Evolutionary conservation across 1,140 invertebrate species (phyloP).

Genomic region (Tetragonula clypearis): DNA sequence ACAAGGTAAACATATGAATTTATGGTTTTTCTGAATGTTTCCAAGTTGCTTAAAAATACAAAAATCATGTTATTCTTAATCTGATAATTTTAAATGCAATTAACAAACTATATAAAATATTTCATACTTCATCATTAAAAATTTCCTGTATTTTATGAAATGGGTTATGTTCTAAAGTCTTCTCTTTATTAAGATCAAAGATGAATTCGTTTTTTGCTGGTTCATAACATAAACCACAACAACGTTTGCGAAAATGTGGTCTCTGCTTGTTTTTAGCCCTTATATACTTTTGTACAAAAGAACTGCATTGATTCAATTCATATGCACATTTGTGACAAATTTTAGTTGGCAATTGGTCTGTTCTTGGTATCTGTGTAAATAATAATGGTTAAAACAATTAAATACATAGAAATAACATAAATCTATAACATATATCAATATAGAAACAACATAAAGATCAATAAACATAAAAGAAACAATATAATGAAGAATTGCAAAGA

Average conservation of each 20-base stretch:
- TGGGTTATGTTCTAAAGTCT: slow-evolving; percentile 55
- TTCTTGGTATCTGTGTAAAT: slow-evolving; percentile 54
- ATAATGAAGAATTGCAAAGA: background rate
- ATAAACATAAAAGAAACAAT: background rate
- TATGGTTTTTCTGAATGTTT: background rate
- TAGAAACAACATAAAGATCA: background rate
- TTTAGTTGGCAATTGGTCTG: slow-evolving; percentile 63
- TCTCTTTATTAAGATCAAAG: slow-evolving; percentile 71
- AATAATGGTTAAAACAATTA: background rate
- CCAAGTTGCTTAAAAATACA: background rate
- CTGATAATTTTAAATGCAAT: background rate
- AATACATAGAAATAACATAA: background rate
- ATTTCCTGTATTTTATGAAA: slow-evolving; percentile 69
- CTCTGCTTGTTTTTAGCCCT: background rate
- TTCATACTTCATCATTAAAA: slow-evolving; percentile 72
- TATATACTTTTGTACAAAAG: slow-evolving; percentile 76
- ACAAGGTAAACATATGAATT: slow-evolving; percentile 74
- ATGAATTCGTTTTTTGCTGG: slow-evolving; percentile 63
- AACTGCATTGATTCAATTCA: slow-evolving; percentile 76
- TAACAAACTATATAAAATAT: slow-evolving; percentile 13
- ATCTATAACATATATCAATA: too few relatives aligned
- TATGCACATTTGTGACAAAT: slow-evolving; percentile 79
- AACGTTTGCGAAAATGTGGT: background rate
- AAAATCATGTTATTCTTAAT: background rate
- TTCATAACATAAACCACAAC: slow-evolving; percentile 71